Evolutionary conservation across 2,888 invertebrate genomes (phyloP), one percentile per base, ranked within the genome.

Genomic region (Thera britannica): DNA sequence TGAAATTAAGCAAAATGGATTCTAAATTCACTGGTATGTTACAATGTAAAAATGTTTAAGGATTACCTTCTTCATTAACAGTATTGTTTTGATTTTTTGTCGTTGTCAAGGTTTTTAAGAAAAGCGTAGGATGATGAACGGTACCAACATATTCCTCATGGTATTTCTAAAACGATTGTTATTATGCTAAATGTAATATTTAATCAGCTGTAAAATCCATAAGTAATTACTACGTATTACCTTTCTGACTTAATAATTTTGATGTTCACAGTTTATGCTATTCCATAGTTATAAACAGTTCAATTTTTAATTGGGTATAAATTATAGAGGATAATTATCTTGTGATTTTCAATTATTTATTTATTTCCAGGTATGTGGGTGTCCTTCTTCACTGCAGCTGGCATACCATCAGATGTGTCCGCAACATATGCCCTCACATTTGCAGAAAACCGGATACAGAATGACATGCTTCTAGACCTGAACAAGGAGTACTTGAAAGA

Each of bases 401-500:
- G 98, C 2, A 97, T 98, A 73, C 97, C 97, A 0, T 94, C 96
- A 0, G 96, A 96, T 58, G 96, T 96, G 60, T 96, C 97, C 0
- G 97, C 97, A 0, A 96, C 96, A 67, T 98, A 98, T 88, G 98
- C 98, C 0, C 95, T 97, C 35, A 96, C 96, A 6, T 98, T 98
- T 84, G 96, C 96, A 0, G 97, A 98, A 82, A 97, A 98, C 87
- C 94, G 98, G 41, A 98, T 98, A 70, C 96, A 96, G 82, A 95
- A 95, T 74, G 96, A 97, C 77, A 98, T 98, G 98, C 85, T 98
- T 62, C 90, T 96, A 72, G 98, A 98, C 77, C 91, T 98, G 11
- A 97, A 96, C 76, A 98, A 98, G 79, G 98, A 98, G 76, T 97
- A 97, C 82, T 89, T 98, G 2, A 95, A 96, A 65, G 98, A 98